phyloP scores from a whole-genome alignment of 1,140 invertebrate species.

The Cyrtorhinus lividipennis region DNA sequence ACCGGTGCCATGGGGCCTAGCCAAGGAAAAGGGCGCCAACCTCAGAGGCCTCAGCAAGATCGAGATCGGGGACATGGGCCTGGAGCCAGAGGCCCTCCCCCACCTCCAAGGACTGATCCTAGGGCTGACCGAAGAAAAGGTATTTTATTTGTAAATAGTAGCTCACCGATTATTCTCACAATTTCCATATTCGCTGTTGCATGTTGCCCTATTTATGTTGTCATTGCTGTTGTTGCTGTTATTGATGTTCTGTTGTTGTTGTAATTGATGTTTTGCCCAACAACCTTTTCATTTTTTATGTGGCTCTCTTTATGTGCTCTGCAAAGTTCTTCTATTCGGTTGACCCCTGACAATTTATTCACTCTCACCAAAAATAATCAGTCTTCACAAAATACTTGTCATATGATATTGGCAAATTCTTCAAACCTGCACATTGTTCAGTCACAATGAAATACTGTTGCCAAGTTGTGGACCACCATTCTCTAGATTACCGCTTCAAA shows the following conservation, averaged over 20 bases:
- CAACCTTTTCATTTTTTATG: neutral
- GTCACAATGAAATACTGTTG: too few species aligned
- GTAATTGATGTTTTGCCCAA: neutral
- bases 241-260: neutral
- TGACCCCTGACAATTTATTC: neutral
- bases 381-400: too few species aligned
- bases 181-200: neutral
- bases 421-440: too few species aligned
- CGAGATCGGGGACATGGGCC: constrained; percentile 40
- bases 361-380: too few species aligned
- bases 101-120: constrained; percentile 35
- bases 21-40: constrained; percentile 26
- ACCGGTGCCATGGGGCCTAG: constrained; percentile 24
- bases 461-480: too few species aligned
- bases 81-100: constrained; percentile 61
- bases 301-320: neutral
- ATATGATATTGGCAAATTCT: too few species aligned
- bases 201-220: neutral
- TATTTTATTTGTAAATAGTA: constrained; percentile 17
- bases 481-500: too few species aligned
- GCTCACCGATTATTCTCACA: neutral
- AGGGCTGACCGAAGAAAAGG: constrained; percentile 27
- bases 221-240: neutral
- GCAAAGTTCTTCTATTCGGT: neutral
- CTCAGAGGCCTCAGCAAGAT: constrained; percentile 27